Evolutionary conservation across 2,888 invertebrate genomes (phyloP).

Genomic region (Dioctria rufipes): DNA sequence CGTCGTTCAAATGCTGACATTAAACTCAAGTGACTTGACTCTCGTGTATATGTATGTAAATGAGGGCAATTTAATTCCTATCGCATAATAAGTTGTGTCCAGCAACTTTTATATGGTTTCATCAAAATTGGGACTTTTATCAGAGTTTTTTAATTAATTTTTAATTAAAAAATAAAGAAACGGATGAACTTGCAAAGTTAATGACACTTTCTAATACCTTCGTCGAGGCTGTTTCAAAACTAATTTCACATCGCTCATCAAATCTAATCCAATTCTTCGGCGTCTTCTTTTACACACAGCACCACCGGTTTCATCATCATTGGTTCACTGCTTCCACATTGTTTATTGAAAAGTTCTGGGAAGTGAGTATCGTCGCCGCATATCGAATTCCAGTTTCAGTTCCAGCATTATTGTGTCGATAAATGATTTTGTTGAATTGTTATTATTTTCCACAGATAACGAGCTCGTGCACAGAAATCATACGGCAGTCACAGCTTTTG

Average conservation of each 20-base stretch:
- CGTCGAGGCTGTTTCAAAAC: not conserved
- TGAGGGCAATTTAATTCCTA: too few relatives aligned
- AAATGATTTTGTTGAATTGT: constrained; percentile 15
- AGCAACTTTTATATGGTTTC: too few relatives aligned
- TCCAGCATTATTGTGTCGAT: constrained; percentile 35
- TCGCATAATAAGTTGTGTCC: too few relatives aligned
- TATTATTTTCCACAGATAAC: constrained; percentile 35
- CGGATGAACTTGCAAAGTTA: not conserved
- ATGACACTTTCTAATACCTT: constrained; percentile 1
- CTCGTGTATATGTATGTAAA: too few relatives aligned
- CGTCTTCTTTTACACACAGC: not conserved
- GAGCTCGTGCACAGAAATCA: constrained; percentile 19
- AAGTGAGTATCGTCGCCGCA: not conserved
- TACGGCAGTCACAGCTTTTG: not conserved
- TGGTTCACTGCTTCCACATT: not conserved
- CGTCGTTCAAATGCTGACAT: too few relatives aligned
- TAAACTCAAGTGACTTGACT: too few relatives aligned
- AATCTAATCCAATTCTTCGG: constrained; percentile 34
- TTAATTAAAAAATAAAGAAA: constrained; percentile 11
- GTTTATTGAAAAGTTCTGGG: constrained; percentile 48
- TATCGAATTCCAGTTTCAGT: not conserved
- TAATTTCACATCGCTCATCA: constrained; percentile 20
- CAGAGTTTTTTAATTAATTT: not conserved
- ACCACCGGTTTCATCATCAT: not conserved
- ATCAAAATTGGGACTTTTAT: constrained; percentile 10